These are phyloP conservation scores for Molorchus minor DNA, from an alignment of 2,888 invertebrate species.

Conservation along the genomic window DNA sequence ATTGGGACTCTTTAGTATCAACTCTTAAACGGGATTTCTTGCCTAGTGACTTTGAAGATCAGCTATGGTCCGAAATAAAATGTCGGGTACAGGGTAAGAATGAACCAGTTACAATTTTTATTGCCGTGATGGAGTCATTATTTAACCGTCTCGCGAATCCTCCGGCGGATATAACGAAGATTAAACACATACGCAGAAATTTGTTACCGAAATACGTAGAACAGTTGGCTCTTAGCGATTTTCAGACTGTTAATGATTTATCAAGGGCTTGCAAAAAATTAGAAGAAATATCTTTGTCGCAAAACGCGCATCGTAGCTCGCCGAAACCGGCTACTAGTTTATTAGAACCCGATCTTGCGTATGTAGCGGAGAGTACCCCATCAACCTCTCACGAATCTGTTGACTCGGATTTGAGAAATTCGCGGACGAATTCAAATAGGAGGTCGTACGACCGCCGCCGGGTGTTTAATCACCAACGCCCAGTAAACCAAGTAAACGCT, in stretches of 20 bases:
- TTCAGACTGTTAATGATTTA: conserved; percentile 4
- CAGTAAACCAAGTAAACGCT: too few species aligned
- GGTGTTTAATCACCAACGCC: not conserved
- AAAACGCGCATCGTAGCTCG: not conserved
- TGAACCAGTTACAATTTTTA: conserved; percentile 20
- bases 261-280: not conserved
- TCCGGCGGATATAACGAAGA: conserved; percentile 11
- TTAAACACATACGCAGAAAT: conserved; percentile 19
- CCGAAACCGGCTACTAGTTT: not conserved
- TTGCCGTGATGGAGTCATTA: conserved; percentile 11
- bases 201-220: conserved; percentile 2
- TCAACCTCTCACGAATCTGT: too few species aligned
- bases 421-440: not conserved
- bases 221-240: conserved; percentile 10
- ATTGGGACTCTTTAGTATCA: conserved; percentile 21
- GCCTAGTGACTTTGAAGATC: conserved; percentile 23
- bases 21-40: conserved; percentile 17
- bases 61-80: conserved; percentile 16
- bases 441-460: not conserved
- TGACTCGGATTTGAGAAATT: too few species aligned
- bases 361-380: too few species aligned
- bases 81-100: conserved; percentile 6
- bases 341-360: not conserved
- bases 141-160: conserved; percentile 8
- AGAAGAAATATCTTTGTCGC: conserved; percentile 7